phyloP scores from a whole-genome alignment of 2,888 invertebrate species.

The Meteorus cinctellus region DNA sequence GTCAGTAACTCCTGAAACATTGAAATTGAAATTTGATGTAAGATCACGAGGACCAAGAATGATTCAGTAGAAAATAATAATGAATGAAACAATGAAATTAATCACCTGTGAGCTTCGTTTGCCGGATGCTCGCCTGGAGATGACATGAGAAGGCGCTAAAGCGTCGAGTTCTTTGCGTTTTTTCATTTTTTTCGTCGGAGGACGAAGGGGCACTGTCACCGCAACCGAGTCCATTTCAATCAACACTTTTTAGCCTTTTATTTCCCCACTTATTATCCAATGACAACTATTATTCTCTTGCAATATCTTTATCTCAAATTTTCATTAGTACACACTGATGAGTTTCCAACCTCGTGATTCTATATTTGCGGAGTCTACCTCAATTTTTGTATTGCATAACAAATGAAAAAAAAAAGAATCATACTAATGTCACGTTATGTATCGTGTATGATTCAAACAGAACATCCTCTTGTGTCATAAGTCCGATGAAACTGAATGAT shows the following conservation, averaged over 20 bases:
- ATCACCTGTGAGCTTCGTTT: slow-evolving; percentile 69
- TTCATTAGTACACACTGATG: background rate
- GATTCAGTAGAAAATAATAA: background rate
- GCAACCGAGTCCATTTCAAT: slow-evolving; percentile 77
- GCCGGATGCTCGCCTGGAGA: slow-evolving; percentile 70
- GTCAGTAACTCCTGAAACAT: slow-evolving; percentile 78
- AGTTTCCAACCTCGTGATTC: background rate
- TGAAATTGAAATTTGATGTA: background rate
- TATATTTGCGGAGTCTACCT: background rate
- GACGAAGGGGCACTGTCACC: slow-evolving; percentile 79
- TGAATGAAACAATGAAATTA: slow-evolving; percentile 3
- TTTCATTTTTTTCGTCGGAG: slow-evolving; percentile 82
- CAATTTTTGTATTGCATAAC: background rate
- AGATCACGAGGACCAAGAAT: background rate
- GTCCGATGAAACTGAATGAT: background rate
- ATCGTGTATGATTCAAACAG: background rate
- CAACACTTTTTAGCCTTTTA: slow-evolving; percentile 54
- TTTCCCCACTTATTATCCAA: background rate
- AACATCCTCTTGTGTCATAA: background rate
- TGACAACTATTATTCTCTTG: background rate
- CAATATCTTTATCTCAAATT: slow-evolving; percentile 5
- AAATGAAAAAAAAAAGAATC: background rate
- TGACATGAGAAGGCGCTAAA: slow-evolving; percentile 76
- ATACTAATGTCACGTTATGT: background rate
- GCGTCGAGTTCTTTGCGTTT: slow-evolving; percentile 86